These are phyloP conservation scores for Otus scops DNA, from an alignment of 2,797 vertebrate genomes.

Conservation along the genomic window DNA sequence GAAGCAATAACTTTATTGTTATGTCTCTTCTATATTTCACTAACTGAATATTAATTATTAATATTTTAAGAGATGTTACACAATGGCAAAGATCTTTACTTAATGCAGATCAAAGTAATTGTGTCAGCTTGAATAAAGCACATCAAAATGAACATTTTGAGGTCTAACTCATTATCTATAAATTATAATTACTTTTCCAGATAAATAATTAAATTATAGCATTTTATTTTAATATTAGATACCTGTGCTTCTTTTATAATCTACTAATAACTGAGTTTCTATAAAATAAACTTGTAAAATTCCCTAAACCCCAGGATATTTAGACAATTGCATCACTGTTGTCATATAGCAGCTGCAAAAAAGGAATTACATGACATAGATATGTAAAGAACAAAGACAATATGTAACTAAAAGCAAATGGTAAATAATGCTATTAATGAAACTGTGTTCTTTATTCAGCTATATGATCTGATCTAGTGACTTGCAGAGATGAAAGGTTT, in stretches of 20 bases:
- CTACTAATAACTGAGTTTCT: background rate
- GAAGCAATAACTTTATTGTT: background rate
- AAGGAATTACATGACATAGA: too few relatives aligned
- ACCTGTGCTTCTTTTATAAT: background rate
- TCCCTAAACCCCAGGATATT: background rate
- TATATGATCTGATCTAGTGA: background rate
- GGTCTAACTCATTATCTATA: background rate
- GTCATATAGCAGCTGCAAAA: background rate
- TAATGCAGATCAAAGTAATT: background rate
- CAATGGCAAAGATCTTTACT: background rate
- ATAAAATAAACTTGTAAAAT: background rate
- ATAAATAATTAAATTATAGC: background rate
- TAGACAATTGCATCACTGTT: background rate
- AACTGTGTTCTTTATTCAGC: background rate
- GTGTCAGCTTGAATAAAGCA: background rate
- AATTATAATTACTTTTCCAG: background rate
- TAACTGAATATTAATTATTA: background rate
- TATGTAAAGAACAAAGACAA: background rate
- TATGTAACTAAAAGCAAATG: background rate
- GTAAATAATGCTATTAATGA: background rate
- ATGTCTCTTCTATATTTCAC: background rate
- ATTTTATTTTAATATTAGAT: background rate
- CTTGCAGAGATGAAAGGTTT: background rate
- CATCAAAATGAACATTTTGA: background rate
- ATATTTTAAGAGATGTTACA: background rate